phyloP scores from a whole-genome alignment of 2,797 vertebrate species.

The Gadopsis bispinosus region DNA sequence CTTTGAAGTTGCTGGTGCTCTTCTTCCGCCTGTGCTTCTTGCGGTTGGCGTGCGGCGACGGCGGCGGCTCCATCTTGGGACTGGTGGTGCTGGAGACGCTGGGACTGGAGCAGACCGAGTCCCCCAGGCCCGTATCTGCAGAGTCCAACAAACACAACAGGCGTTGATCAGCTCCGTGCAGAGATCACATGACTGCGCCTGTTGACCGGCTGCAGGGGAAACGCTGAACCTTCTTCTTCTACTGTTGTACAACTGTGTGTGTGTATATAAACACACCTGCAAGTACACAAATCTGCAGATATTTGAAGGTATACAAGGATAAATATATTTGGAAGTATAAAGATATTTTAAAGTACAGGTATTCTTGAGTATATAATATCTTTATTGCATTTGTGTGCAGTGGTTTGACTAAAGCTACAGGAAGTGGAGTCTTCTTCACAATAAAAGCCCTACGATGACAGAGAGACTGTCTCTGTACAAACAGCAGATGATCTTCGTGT shows the following conservation, averaged over 20 bases:
- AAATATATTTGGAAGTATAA: background rate
- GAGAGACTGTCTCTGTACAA: too few species aligned
- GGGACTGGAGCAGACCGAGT: conserved; percentile 95
- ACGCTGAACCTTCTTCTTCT: too few species aligned
- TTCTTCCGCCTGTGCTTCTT: conserved; percentile 99
- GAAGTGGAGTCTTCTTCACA: background rate
- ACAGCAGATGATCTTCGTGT: too few species aligned
- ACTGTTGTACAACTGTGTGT: too few species aligned
- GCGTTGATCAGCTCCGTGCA: too few species aligned
- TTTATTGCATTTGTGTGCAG: background rate
- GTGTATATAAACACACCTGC: too few species aligned
- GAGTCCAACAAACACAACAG: background rate
- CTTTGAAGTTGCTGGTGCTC: conserved; percentile 97
- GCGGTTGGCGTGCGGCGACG: conserved; percentile 96
- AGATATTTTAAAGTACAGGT: background rate
- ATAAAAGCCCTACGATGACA: background rate
- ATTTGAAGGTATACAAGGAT: background rate
- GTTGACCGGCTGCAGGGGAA: too few species aligned
- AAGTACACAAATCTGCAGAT: too few species aligned
- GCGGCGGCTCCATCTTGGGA: conserved; percentile 95
- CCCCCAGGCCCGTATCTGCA: conserved; percentile 92
- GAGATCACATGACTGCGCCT: too few species aligned
- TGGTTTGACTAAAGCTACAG: background rate
- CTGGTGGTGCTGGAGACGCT: conserved; percentile 95
- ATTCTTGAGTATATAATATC: background rate